Base-by-base conservation (phyloP, 2,888 invertebrate species). In the Seira musarum region DNA sequence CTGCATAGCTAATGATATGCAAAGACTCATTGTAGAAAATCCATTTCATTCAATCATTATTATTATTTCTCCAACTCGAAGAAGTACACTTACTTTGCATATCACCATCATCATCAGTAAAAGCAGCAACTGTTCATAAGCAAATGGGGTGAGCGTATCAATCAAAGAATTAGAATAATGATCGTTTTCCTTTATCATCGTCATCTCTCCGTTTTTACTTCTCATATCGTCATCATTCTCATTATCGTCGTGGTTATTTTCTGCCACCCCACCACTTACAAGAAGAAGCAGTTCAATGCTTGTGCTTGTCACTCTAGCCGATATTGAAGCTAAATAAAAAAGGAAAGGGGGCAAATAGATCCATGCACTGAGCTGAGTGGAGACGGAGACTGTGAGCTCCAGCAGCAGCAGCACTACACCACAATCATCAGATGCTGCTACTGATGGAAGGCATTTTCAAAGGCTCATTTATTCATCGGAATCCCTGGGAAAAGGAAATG, bases 401-500 rank as follows among this genome's bases (percentile, higher is more conserved):
- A 53, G 53, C 53, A 53, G 15, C 15, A 53, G 30, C 3, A 30
- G 30, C 30, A 30, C 3, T 30, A 30, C 30, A 30, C n/a, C n/a
- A n/a, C n/a, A n/a, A n/a, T n/a, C n/a, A n/a, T n/a, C n/a, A n/a
- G n/a, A n/a, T n/a, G n/a, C n/a, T n/a, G n/a, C n/a, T n/a, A n/a
- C n/a, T n/a, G n/a, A n/a, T n/a, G 30, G 2, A 30, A 8, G 3
- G 8, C 30, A 30, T 30, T 30, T 30, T 30, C 30, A 30, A 30
- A 30, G 30, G 30, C 30, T 30, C 30, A 30, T 53, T 53, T 17
- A 53, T 53, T 53, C 53, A 80, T 80, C 71, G 80, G 80, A 80
- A 80, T 80, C 80, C 75, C 70, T 80, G 80, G 80, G 80, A 80
- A 80, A 80, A 80, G 80, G 80, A 80, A 80, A 80, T 80, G 75